Conservation (phyloP, 2,888 invertebrate genomes). For the Melieria crassipennis region DNA sequence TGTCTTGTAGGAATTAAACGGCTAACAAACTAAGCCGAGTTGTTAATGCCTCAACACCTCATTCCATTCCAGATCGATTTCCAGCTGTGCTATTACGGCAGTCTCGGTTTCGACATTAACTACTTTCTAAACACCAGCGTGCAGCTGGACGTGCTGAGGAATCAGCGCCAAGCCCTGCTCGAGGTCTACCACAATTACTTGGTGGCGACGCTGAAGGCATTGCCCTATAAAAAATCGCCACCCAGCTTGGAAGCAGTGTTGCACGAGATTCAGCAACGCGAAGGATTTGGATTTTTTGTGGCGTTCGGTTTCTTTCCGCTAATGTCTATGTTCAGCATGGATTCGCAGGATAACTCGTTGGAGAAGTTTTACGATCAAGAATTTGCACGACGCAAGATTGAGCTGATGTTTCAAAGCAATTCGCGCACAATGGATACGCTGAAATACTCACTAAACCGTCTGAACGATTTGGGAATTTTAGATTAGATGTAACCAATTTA, state of each 20-base stretch:
- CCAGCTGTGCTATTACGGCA: conserved; percentile 62
- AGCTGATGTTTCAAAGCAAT: conserved; percentile 62
- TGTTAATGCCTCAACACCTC: background rate
- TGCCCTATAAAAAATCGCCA: conserved; percentile 43
- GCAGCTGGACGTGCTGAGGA: conserved; percentile 53
- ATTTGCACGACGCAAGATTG: conserved; percentile 58
- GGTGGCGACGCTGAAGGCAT: conserved; percentile 46
- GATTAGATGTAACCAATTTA: conserved; percentile 10
- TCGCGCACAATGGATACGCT: conserved; percentile 56
- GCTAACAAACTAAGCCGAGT: background rate
- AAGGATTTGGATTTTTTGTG: conserved; percentile 63
- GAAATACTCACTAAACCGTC: conserved; percentile 53
- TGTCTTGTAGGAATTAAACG: background rate
- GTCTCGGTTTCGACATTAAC: conserved; percentile 63
- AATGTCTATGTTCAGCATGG: conserved; percentile 60
- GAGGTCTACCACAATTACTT: conserved; percentile 53
- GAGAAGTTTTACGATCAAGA: conserved; percentile 58
- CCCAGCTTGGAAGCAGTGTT: conserved; percentile 53
- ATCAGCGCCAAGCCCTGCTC: conserved; percentile 53
- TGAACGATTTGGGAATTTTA: conserved; percentile 56
- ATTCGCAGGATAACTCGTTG: conserved; percentile 60
- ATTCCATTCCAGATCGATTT: conserved; percentile 59
- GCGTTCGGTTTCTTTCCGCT: conserved; percentile 61
- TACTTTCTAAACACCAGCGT: conserved; percentile 64
- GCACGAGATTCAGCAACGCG: conserved; percentile 54